These are phyloP conservation scores for Bothrops alternatus DNA, from an alignment of 2,797 vertebrate genomes.

Conservation along the genomic window DNA sequence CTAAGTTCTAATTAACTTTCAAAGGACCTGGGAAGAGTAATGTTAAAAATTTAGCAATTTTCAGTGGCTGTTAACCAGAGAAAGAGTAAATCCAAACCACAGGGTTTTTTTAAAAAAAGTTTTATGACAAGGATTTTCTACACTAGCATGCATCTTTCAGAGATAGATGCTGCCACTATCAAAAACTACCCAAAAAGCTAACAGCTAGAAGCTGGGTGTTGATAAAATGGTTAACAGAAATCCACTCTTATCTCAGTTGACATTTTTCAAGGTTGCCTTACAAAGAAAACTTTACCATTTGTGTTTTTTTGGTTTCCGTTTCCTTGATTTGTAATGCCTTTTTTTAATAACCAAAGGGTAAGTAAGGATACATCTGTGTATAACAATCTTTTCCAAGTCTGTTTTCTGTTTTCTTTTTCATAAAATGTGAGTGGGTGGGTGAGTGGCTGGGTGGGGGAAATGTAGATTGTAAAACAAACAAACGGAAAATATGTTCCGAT, in stretches of 20 bases:
- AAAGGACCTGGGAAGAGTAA: neutral
- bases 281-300: slow-evolving; percentile 41
- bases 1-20: neutral
- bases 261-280: slow-evolving; percentile 53
- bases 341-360: slow-evolving; percentile 54
- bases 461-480: slow-evolving; percentile 47
- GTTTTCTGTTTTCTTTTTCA: slow-evolving; percentile 60
- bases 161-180: neutral
- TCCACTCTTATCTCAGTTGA: slow-evolving; percentile 17
- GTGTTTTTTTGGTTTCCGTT: slow-evolving; percentile 42
- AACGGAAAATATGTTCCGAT: slow-evolving; percentile 19
- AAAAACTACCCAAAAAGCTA: neutral
- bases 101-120: neutral
- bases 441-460: neutral
- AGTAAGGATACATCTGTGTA: slow-evolving; percentile 59
- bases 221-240: neutral
- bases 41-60: neutral
- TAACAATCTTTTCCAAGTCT: slow-evolving; percentile 61
- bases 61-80: neutral
- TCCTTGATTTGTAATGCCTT: slow-evolving; percentile 63
- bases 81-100: neutral
- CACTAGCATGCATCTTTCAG: neutral
- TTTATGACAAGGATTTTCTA: neutral
- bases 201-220: neutral
- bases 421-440: neutral